These are phyloP conservation scores for Flexamia atlantica DNA, from an alignment of 2,888 invertebrate species.

Conservation along the genomic window DNA sequence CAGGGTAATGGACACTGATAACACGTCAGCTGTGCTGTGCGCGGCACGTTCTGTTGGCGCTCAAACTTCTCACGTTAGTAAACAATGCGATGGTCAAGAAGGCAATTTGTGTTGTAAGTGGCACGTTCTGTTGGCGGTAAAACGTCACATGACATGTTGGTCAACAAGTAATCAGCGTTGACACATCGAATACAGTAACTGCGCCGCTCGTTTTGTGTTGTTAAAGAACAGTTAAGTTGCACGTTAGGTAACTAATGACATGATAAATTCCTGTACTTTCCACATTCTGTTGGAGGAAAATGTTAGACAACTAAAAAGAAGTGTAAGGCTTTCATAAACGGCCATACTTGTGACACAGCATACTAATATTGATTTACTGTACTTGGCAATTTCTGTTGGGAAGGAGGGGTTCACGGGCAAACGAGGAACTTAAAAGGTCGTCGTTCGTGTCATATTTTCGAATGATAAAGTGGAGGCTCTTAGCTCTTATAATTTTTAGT, in stretches of 20 bases:
- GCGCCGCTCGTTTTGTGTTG: background rate
- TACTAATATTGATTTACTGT: too few species aligned
- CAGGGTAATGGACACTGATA: constrained; percentile 31
- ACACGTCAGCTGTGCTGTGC: constrained; percentile 3
- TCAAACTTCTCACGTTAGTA: background rate
- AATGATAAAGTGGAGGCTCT: too few species aligned
- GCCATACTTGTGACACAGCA: too few species aligned
- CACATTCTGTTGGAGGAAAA: constrained; percentile 12
- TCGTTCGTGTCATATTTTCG: too few species aligned
- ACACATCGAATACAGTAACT: background rate
- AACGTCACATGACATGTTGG: background rate
- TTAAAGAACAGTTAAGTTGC: background rate
- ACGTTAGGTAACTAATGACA: background rate
- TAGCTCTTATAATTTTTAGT: too few species aligned
- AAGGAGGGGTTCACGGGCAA: too few species aligned
- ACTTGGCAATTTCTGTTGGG: too few species aligned
- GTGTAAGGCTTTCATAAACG: too few species aligned
- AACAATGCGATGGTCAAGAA: constrained; percentile 4
- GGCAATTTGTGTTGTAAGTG: background rate
- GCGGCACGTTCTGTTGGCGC: constrained; percentile 5
- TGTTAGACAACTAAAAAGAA: too few species aligned
- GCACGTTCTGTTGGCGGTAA: constrained; percentile 6
- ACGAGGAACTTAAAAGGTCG: too few species aligned
- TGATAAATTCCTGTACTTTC: background rate
- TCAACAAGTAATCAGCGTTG: constrained; percentile 7